phyloP scores from a whole-genome alignment of 1,140 invertebrate species.

The Onthophagus taurus region DNA sequence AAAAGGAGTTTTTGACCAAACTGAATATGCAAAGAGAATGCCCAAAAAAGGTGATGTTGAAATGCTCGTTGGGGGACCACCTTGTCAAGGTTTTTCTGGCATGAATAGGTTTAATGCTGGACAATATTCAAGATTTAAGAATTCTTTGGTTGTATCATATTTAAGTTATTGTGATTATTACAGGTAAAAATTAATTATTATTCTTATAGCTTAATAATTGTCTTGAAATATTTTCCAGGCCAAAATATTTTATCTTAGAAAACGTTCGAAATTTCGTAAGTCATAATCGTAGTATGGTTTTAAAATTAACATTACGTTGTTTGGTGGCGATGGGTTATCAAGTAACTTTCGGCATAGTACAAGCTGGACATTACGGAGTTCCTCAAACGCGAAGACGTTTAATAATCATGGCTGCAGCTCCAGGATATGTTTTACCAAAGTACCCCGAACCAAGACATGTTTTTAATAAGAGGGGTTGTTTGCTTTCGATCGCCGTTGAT shows the following conservation, averaged over 20 bases:
- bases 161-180: slow-evolving; percentile 83
- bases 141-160: slow-evolving; percentile 76
- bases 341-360: slow-evolving; percentile 75
- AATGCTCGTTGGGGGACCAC: slow-evolving; percentile 78
- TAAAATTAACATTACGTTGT: slow-evolving; percentile 71
- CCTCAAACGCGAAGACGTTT: slow-evolving; percentile 71
- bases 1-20: slow-evolving; percentile 41
- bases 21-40: slow-evolving; percentile 47
- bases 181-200: slow-evolving; percentile 33
- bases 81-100: slow-evolving; percentile 84
- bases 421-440: slow-evolving; percentile 65
- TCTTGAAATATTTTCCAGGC: slow-evolving; percentile 33
- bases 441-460: slow-evolving; percentile 76
- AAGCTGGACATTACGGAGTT: slow-evolving; percentile 80
- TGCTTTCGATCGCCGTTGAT: slow-evolving; percentile 64
- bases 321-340: slow-evolving; percentile 81
- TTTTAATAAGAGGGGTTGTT: slow-evolving; percentile 63
- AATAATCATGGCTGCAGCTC: slow-evolving; percentile 76
- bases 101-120: slow-evolving; percentile 84
- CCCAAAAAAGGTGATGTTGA: slow-evolving; percentile 77
- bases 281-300: slow-evolving; percentile 69
- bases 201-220: neutral
- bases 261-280: slow-evolving; percentile 81
- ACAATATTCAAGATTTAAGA: slow-evolving; percentile 84
- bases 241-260: slow-evolving; percentile 76